phyloP scores from a whole-genome alignment of 2,113 vertebrate species.

The Pimephales promelas region DNA sequence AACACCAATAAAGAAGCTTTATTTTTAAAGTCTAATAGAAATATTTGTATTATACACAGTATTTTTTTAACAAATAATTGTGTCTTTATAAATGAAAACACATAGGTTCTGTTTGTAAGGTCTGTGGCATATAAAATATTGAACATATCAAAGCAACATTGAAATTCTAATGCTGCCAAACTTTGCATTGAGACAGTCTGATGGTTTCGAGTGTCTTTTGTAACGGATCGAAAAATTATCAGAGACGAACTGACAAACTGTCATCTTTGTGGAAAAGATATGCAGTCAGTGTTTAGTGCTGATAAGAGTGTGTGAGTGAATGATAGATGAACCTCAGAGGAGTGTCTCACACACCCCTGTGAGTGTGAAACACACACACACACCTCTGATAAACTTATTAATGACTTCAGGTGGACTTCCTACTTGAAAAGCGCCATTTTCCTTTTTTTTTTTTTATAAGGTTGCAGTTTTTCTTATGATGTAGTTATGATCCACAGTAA shows the following conservation, averaged over 20 bases:
- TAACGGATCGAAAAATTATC: background rate
- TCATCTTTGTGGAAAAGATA: background rate
- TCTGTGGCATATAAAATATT: too few relatives aligned
- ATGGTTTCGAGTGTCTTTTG: too few relatives aligned
- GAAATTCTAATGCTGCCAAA: too few relatives aligned
- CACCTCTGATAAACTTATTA: slow-evolving; percentile 34
- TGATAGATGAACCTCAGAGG: slow-evolving; percentile 35
- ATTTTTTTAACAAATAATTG: too few relatives aligned
- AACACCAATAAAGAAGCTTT: too few relatives aligned
- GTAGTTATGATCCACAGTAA: background rate
- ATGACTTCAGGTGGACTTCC: background rate
- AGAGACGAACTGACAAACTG: background rate
- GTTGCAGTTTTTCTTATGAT: background rate
- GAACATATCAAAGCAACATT: too few relatives aligned
- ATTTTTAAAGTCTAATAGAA: too few relatives aligned
- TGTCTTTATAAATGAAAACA: too few relatives aligned
- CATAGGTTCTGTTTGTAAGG: too few relatives aligned
- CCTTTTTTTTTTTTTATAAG: slow-evolving; percentile 2
- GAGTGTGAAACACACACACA: background rate
- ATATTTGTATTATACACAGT: too few relatives aligned
- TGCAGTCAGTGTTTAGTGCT: slow-evolving; percentile 9
- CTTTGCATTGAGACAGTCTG: too few relatives aligned
- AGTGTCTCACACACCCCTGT: slow-evolving; percentile 33
- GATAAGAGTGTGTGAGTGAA: slow-evolving; percentile 34
- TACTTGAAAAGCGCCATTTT: background rate